phyloP scores from a whole-genome alignment of 2,888 invertebrate genomes.

The Apodemia duryi region DNA sequence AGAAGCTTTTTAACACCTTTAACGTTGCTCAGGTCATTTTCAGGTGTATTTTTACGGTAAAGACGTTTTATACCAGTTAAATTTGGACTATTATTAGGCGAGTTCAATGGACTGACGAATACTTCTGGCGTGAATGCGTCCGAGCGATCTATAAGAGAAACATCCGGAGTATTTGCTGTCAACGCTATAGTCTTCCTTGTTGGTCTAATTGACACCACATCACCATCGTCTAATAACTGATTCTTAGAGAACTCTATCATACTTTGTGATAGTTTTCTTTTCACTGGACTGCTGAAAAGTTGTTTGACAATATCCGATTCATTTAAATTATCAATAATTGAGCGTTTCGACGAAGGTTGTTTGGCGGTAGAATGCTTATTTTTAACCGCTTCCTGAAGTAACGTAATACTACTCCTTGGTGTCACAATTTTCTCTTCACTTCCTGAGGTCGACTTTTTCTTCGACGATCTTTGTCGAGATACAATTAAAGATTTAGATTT shows the following conservation, averaged over 20 bases:
- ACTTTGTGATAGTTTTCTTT: constrained; percentile 69
- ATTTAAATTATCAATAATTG: constrained; percentile 64
- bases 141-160: constrained; percentile 40
- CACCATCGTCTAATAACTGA: constrained; percentile 47
- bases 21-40: constrained; percentile 48
- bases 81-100: constrained; percentile 47
- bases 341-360: constrained; percentile 66
- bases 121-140: constrained; percentile 48
- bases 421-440: constrained; percentile 49
- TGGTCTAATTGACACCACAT: constrained; percentile 30
- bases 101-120: constrained; percentile 55
- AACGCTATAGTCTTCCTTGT: constrained; percentile 43
- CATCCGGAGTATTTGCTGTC: constrained; percentile 37
- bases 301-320: constrained; percentile 64
- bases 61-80: constrained; percentile 46
- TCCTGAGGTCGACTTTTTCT: constrained; percentile 16
- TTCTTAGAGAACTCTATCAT: constrained; percentile 63
- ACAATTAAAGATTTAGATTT: constrained; percentile 39
- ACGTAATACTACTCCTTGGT: constrained; percentile 55
- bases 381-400: constrained; percentile 59
- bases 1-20: constrained; percentile 43
- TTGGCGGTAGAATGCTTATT: constrained; percentile 71
- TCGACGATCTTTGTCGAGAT: constrained; percentile 29
- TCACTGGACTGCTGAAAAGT: constrained; percentile 69
- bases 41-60: constrained; percentile 44